Evolutionary conservation across 2,888 invertebrate species (phyloP).

Genomic region (Drosophila kuntzei): DNA sequence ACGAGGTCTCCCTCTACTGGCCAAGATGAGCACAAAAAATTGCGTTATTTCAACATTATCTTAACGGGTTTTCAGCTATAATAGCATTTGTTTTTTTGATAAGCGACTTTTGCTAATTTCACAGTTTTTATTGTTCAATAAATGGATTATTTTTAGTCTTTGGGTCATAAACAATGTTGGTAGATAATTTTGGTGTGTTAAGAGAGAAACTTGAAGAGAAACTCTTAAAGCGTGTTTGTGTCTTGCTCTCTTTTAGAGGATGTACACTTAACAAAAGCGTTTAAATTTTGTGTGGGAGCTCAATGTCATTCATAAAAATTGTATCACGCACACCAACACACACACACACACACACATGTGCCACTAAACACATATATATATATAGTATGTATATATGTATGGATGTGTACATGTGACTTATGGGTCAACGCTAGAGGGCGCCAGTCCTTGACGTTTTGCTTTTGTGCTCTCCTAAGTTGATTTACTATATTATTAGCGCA

Average conservation of each 20-base stretch:
- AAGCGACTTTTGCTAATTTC: constrained; percentile 46
- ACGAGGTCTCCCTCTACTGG: constrained; percentile 6
- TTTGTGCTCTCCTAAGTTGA: constrained; percentile 50
- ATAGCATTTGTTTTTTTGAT: constrained; percentile 31
- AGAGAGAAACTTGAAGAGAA: constrained; percentile 23
- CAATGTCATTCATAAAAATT: constrained; percentile 78
- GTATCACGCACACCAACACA: constrained; percentile 32
- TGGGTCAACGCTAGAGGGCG: constrained; percentile 71
- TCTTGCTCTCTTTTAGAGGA: constrained; percentile 33
- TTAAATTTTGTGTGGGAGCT: constrained; percentile 32
- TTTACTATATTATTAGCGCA: constrained; percentile 66
- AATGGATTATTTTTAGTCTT: constrained; percentile 39
- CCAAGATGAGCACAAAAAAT: constrained; percentile 17
- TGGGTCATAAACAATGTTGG: constrained; percentile 21
- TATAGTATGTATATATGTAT: background rate
- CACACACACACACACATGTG: constrained; percentile 12
- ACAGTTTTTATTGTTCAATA: constrained; percentile 43
- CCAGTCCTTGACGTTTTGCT: constrained; percentile 36
- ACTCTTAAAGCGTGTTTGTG: constrained; percentile 14
- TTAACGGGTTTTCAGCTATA: constrained; percentile 14
- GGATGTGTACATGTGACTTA: constrained; percentile 39
- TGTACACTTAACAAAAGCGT: constrained; percentile 18
- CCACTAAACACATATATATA: background rate
- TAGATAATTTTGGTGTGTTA: constrained; percentile 12
- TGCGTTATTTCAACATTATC: constrained; percentile 31